Conservation (phyloP, 2,797 vertebrate species). For the Acanthurus leucopareius region DNA sequence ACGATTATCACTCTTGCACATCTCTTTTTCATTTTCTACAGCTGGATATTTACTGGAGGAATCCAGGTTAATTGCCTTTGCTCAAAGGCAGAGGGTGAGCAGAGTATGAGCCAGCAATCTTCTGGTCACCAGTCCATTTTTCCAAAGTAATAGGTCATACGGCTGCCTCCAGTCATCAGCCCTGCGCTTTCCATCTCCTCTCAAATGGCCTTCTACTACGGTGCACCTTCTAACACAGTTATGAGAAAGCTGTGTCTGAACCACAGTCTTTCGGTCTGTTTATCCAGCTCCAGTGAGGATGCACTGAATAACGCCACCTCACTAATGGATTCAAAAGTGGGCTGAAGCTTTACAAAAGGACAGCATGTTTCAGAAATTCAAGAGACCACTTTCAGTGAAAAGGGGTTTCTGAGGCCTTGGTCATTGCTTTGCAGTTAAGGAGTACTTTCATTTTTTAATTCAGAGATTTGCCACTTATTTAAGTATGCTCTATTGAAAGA, state of each 20-base stretch:
- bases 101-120: slow-evolving; percentile 84
- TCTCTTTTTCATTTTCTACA: slow-evolving; percentile 72
- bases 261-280: slow-evolving; percentile 62
- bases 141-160: slow-evolving; percentile 82
- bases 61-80: slow-evolving; percentile 85
- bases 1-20: slow-evolving; percentile 78
- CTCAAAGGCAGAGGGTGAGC: slow-evolving; percentile 82
- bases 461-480: slow-evolving; percentile 38
- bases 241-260: slow-evolving; percentile 60
- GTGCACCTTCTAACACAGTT: slow-evolving; percentile 60
- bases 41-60: slow-evolving; percentile 83
- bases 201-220: slow-evolving; percentile 68
- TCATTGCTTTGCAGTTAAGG: slow-evolving; percentile 23
- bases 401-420: slow-evolving; percentile 36
- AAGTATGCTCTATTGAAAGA: slow-evolving; percentile 5
- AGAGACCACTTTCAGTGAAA: slow-evolving; percentile 54
- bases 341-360: slow-evolving; percentile 70
- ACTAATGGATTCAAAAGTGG: slow-evolving; percentile 78
- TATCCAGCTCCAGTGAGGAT: slow-evolving; percentile 59
- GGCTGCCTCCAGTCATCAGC: slow-evolving; percentile 76
- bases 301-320: slow-evolving; percentile 68
- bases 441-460: slow-evolving; percentile 50
- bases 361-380: slow-evolving; percentile 60
- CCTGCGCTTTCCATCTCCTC: slow-evolving; percentile 62
- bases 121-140: slow-evolving; percentile 84